Base-by-base conservation (phyloP, 2,113 vertebrate genomes). In the Nibea albiflora region DNA sequence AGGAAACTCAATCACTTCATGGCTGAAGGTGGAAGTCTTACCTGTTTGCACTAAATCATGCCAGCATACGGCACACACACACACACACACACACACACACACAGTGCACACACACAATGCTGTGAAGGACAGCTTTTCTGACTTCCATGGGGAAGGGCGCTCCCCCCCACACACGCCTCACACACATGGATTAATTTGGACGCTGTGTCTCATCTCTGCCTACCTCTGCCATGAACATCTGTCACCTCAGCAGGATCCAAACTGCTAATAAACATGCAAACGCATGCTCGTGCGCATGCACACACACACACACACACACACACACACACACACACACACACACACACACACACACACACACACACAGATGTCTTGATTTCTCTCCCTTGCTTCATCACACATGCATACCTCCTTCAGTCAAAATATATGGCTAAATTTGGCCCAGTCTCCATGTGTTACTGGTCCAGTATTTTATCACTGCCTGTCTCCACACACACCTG, bases 1-100 rank as follows among this genome's bases (percentile, higher is more conserved):
- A 80, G 84, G 84, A 93, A 92, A 93, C 88, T 89, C 85, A 90
- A 89, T 94, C 89, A 92, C 85, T 85, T 93, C 87, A 91, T 83
- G 81, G 58, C 86, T 81, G 77, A 75, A 74, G 84, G 81, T 80
- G 80, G 77, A 84, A 60, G 66, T 71, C 84, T 68, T 80, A 66
- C 42, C 47, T 88, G 65, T 61, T 58, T 81, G 70, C 76, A 75
- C 35, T 78, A 42, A 85, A 85, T 85, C 79, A 83, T 77, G 76
- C 67, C 70, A 82, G 57, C 61, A 49, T 50, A 39, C 53, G 42
- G 50, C 5, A 54, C 3, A 46, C 46, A 54, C 57, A 69, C 16
- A 53, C 62, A 76, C 47, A 76, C 56, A 78, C 70, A 71, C 70
- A 79, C 60, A 62, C 42, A 72, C 65, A 69, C 50, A 83, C 66